These are phyloP conservation scores for Calliopsis andreniformis DNA, from an alignment of 1,140 invertebrate species.

Conservation along the genomic window DNA sequence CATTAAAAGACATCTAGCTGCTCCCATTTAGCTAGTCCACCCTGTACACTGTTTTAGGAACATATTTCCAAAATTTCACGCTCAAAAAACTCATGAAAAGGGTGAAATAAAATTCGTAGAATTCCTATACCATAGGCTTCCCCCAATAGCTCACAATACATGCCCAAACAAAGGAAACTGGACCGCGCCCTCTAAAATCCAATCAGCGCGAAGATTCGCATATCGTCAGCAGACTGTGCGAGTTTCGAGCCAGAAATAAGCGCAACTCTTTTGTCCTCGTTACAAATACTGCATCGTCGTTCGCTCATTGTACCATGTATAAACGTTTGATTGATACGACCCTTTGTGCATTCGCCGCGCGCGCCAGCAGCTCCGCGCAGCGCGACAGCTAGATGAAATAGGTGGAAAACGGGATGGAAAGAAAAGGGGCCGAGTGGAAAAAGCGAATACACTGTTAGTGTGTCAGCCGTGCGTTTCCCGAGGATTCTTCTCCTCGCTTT, in stretches of 20 bases:
- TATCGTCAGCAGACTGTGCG: not conserved
- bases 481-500: not conserved
- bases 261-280: slow-evolving; percentile 14
- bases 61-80: no score
- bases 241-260: slow-evolving; percentile 10
- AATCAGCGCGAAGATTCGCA: not conserved
- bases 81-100: no score
- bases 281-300: slow-evolving; percentile 4
- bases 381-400: not conserved
- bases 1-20: no score
- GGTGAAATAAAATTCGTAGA: no score
- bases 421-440: not conserved
- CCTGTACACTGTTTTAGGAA: no score
- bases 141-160: not conserved
- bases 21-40: no score
- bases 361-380: not conserved
- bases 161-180: not conserved
- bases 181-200: not conserved
- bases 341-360: slow-evolving; percentile 1
- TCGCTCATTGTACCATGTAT: slow-evolving; percentile 6
- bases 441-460: not conserved
- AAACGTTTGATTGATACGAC: slow-evolving; percentile 33
- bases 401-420: not conserved
- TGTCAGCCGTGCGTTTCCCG: no score
- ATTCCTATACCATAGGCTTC: no score